Conservation (phyloP, 92 coral and sea anemone genomes). For the Parazoanthus swiftii region DNA sequence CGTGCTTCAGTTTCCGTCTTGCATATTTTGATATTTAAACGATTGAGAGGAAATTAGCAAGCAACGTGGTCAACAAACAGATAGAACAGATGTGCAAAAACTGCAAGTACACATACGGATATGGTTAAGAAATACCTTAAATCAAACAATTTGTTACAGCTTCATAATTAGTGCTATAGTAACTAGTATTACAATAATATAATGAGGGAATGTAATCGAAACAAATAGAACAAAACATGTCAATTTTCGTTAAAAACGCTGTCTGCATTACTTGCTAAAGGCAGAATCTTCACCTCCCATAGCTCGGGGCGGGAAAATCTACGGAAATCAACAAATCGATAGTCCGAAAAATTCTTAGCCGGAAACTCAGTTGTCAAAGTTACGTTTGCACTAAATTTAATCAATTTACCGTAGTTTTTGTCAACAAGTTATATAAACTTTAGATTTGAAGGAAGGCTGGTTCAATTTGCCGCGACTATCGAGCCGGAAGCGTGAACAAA, state of each 20-base stretch:
- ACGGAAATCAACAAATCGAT: not conserved
- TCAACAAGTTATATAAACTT: not conserved
- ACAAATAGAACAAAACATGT: too few species aligned
- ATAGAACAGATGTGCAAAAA: not conserved
- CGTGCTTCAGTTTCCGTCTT: not conserved
- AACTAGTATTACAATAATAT: not conserved
- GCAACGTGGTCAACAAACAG: not conserved
- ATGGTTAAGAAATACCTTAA: not conserved
- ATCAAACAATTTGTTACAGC: too few species aligned
- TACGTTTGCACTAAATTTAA: not conserved
- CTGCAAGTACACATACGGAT: not conserved
- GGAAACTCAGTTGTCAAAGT: not conserved
- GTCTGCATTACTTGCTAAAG: too few species aligned
- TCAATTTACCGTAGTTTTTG: not conserved
- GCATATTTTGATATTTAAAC: too few species aligned
- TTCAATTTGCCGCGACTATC: not conserved
- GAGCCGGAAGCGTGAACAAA: not conserved
- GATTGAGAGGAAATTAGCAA: too few species aligned
- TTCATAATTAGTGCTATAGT: not conserved
- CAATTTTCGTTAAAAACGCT: too few species aligned
- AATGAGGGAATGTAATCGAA: not conserved
- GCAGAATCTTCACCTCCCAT: not conserved
- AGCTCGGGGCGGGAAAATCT: not conserved
- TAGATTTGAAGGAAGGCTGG: not conserved
- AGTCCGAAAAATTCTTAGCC: not conserved